These are phyloP conservation scores for Vidua macroura DNA, from an alignment of 2,113 vertebrate species.

Conservation along the genomic window DNA sequence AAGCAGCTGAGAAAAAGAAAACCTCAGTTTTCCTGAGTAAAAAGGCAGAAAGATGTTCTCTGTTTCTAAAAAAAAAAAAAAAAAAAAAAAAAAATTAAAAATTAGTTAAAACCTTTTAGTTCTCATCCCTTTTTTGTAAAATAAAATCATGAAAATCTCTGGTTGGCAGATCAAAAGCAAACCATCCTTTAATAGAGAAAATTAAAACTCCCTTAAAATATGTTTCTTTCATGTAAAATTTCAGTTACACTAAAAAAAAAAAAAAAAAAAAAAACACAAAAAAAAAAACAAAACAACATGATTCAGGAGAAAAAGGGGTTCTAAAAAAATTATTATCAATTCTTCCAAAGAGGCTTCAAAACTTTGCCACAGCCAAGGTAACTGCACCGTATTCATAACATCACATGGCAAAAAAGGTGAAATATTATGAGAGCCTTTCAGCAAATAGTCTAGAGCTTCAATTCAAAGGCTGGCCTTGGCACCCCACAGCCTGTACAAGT, in stretches of 20 bases:
- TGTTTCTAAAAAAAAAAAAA: background rate
- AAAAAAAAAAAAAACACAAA: background rate
- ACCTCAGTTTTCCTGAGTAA: background rate
- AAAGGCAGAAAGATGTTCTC: background rate
- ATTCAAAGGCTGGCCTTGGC: background rate
- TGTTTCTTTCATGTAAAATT: background rate
- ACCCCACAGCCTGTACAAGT: rapidly evolving
- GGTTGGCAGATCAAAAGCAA: background rate
- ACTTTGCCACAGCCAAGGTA: background rate
- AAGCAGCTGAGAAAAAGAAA: background rate
- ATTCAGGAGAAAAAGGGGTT: background rate
- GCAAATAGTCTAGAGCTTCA: background rate
- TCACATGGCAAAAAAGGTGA: rapidly evolving
- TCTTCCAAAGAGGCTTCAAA: background rate
- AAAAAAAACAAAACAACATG: background rate
- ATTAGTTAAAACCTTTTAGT: background rate
- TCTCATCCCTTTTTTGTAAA: background rate
- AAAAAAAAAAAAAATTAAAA: background rate
- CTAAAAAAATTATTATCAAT: background rate
- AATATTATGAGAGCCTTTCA: background rate
- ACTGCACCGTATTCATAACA: background rate
- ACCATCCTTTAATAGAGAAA: background rate
- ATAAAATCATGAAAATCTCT: background rate
- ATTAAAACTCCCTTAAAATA: background rate
- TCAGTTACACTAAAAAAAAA: background rate